A percentile compares a stretch with the other conserved stretches of the same genome.
phyloP scores from a whole-genome alignment of 2,797 vertebrate species.

The Peromyscus attwateri region DNA sequence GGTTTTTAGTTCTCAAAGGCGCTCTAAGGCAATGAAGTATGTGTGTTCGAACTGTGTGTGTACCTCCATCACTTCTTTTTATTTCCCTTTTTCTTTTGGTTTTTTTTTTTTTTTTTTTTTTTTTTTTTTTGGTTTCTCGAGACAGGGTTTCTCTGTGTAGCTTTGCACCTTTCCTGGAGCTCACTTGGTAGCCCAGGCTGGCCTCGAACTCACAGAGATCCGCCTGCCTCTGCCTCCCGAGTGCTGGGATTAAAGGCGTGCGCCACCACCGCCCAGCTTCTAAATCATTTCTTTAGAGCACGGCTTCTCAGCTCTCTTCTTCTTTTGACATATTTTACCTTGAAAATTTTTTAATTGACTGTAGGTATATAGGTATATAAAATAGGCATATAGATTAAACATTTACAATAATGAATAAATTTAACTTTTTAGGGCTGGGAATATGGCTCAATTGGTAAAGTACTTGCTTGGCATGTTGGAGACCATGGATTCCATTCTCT shows the following conservation, averaged over 20 bases:
- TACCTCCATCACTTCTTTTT: not conserved
- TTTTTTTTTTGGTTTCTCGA: not conserved
- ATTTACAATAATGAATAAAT: not conserved
- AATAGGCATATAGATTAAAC: not conserved
- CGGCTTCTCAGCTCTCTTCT: not conserved
- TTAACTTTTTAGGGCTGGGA: not conserved
- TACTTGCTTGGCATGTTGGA: not conserved
- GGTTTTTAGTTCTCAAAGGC: conserved; percentile 42
- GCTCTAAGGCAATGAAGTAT: conserved; percentile 18
- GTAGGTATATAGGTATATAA: not conserved
- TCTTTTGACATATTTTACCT: not conserved
- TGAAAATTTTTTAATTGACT: not conserved
- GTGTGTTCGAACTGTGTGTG: not conserved
- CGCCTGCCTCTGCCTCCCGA: not conserved
- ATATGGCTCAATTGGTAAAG: not conserved
- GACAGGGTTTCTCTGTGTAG: not conserved
- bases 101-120: not conserved
- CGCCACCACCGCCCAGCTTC: not conserved
- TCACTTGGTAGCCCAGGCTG: not conserved
- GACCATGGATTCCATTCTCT: not conserved
- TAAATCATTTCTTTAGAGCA: conserved; percentile 30
- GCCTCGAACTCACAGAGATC: not conserved
- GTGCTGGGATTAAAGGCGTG: not conserved
- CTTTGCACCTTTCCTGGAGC: not conserved
- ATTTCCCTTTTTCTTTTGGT: not conserved